Conservation (phyloP, 2,888 invertebrate genomes). For the Tiliacea citrago region DNA sequence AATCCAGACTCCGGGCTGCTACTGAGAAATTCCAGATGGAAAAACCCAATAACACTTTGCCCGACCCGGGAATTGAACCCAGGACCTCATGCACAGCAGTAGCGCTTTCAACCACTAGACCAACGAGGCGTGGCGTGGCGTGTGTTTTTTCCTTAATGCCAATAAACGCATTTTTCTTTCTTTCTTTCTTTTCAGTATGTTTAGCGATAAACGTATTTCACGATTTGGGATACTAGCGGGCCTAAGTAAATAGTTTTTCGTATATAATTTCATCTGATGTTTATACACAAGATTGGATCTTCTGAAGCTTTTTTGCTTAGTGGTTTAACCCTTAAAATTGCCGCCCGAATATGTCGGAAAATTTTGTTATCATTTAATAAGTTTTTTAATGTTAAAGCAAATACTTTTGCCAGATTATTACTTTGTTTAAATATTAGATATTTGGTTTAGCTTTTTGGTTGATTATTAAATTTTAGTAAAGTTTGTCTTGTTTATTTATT, state of each 20-base stretch:
- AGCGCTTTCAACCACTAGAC: no score
- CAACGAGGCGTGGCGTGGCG: no score
- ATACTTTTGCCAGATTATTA: slow-evolving; percentile 20
- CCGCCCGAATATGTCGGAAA: slow-evolving; percentile 25
- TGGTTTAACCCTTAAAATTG: slow-evolving; percentile 14
- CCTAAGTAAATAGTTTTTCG: no score
- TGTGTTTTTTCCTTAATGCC: no score
- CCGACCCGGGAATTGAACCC: no score
- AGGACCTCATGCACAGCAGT: no score
- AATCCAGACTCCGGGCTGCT: no score
- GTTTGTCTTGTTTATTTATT: background rate
- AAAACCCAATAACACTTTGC: no score
- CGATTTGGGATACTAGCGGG: background rate
- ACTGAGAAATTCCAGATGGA: no score
- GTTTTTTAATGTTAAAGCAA: slow-evolving; percentile 28
- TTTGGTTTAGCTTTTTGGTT: slow-evolving; percentile 7
- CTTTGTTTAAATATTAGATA: slow-evolving; percentile 6
- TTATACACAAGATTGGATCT: background rate
- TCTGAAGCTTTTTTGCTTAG: background rate
- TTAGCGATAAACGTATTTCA: background rate
- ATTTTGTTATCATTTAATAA: slow-evolving; percentile 53
- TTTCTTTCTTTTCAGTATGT: no score
- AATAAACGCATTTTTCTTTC: no score
- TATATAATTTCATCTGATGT: no score
- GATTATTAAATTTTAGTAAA: background rate